Base-by-base conservation (phyloP, 2,888 invertebrate species). In the Lordiphosa fenestrarum region DNA sequence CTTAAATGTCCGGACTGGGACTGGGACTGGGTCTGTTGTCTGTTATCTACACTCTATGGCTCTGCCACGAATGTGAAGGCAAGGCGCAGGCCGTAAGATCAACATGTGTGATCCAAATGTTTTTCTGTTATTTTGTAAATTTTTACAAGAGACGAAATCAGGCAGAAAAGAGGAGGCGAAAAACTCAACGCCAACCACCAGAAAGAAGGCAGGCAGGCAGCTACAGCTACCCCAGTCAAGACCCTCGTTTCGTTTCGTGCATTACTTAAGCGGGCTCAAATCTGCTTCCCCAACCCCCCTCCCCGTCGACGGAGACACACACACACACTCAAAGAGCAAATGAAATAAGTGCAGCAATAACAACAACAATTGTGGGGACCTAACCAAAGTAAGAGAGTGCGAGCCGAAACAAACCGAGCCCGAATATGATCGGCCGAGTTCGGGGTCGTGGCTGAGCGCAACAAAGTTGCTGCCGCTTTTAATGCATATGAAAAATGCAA, bases 51-150 rank as follows among this genome's bases (percentile, higher is more conserved):
- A 48, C 53, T 58, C 44, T 44, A 44, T 44, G 41, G 63, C 50
- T 40, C 42, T 40, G 44, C 55, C 42, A 15, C 59, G 63, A 59
- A 63, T 52, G 52, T 39, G 54, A 60, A 44, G 25, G 19, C 49
- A 64, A 59, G 53, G 60, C 64, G 55, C 44, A 55, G 54, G 47
- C 59, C 53, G 19, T 15, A 49, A 49, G 38, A 54, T 63, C 57
- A 84, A 78, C 77, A 78, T 78, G 85, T 78, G 77, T 78, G 77
- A 80, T 78, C 77, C 77, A 85, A 78, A 78, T 78, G 77, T 85
- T 74, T 10, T 30, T 30, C 25, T 44, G 33, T 33, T 44, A 55
- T 48, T 58, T 58, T 76, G 66, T 75, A 70, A 82, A 70, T 68
- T 62, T 50, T 67, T 54, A 40, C 37, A 59, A 48, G 40, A 41